These are phyloP conservation scores for Muscicapa striata DNA, from an alignment of 2,797 vertebrate species.

Conservation along the genomic window DNA sequence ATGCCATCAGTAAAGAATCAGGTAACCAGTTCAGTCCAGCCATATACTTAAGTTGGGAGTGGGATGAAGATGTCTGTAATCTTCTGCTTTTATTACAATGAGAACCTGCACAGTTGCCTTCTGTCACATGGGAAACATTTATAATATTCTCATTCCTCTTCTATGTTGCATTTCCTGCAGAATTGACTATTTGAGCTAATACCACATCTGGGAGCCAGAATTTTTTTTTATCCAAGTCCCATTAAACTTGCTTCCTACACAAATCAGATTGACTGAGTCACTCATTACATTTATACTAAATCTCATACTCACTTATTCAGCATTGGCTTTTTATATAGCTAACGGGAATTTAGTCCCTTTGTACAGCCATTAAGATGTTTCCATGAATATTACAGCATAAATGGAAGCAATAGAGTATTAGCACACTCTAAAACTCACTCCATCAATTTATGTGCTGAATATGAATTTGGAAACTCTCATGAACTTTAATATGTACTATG, in stretches of 20 bases:
- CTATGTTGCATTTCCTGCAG: background rate
- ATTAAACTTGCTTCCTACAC: constrained; percentile 11
- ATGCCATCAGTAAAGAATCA: background rate
- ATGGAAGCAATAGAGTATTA: background rate
- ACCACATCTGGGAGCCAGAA: background rate
- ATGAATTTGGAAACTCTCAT: background rate
- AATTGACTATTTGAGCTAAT: background rate
- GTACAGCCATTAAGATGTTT: background rate
- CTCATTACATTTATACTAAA: background rate
- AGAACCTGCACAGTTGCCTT: background rate
- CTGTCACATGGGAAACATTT: background rate
- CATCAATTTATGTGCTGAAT: background rate
- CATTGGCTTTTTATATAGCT: background rate
- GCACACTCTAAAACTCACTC: background rate
- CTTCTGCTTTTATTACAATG: background rate
- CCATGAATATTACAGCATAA: background rate
- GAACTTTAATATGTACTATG: background rate
- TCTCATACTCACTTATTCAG: background rate
- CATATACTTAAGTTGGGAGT: background rate
- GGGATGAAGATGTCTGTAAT: background rate
- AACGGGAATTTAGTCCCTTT: background rate
- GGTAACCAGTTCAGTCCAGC: background rate
- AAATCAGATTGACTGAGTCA: background rate
- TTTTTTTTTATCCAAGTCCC: background rate
- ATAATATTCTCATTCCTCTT: background rate